Evolutionary conservation across 2,797 vertebrate species (phyloP).

Genomic region (Scolopax bukidnonensis): DNA sequence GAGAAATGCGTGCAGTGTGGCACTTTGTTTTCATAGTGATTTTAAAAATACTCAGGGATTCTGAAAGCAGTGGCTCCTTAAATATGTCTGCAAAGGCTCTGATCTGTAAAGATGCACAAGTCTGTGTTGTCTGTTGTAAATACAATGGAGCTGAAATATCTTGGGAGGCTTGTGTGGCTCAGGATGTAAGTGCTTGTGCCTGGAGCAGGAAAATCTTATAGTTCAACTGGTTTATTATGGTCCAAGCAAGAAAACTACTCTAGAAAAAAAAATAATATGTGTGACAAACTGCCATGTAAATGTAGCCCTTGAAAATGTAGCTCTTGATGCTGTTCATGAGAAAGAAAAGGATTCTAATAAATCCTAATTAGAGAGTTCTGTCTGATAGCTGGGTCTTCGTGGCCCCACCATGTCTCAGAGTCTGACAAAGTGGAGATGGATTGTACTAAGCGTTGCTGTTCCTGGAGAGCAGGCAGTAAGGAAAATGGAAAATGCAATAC

Average conservation of each 20-base stretch:
- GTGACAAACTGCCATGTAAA: background rate
- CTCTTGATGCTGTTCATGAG: background rate
- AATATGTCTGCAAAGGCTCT: background rate
- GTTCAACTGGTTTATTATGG: background rate
- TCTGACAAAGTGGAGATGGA: background rate
- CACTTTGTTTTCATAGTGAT: background rate
- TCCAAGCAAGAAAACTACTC: background rate
- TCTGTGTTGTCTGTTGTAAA: background rate
- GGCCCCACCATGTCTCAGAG: rapidly evolving
- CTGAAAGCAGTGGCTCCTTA: background rate
- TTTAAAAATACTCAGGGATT: background rate
- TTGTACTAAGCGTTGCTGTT: background rate
- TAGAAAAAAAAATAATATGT: rapidly evolving
- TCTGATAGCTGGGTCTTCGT: background rate
- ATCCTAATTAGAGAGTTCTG: background rate
- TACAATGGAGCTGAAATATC: background rate
- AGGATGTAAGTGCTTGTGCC: background rate
- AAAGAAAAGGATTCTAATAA: background rate
- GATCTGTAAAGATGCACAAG: rapidly evolving
- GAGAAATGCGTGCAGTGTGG: rapidly evolving
- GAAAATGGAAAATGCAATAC: background rate
- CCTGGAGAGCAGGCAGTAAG: background rate
- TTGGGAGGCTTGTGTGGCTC: rapidly evolving
- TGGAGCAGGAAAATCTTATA: background rate
- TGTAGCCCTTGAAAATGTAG: background rate